Conservation (phyloP, 2,113 vertebrate genomes). For the Oncorhynchus clarkii region DNA sequence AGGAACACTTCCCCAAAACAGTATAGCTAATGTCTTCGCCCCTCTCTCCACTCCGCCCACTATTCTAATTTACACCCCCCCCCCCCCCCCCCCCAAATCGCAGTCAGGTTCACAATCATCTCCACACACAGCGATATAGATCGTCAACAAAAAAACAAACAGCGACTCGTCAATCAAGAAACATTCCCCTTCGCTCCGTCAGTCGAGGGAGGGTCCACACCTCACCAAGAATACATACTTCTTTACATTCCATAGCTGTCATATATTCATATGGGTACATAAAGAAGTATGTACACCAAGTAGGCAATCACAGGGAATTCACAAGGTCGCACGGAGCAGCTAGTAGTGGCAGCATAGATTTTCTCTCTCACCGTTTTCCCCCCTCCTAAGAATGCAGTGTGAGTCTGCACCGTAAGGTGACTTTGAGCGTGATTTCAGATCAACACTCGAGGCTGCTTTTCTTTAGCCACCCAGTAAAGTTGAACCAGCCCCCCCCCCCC, state of each 20-base stretch:
- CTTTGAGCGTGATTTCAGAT: constrained; percentile 74
- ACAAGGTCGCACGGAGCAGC: constrained; percentile 61
- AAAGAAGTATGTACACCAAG: constrained; percentile 99
- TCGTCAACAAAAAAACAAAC: constrained; percentile 31
- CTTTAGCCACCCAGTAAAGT: constrained; percentile 70
- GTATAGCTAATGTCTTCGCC: constrained; percentile 69
- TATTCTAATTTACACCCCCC: constrained; percentile 28
- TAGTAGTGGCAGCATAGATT: constrained; percentile 38
- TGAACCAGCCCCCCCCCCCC: constrained; percentile 49
- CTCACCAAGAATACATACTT: constrained; percentile 99
- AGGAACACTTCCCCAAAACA: constrained; percentile 74
- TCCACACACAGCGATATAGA: constrained; percentile 41
- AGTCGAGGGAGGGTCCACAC: constrained; percentile 76
- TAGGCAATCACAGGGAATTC: constrained; percentile 74
- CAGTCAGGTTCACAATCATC: constrained; percentile 35
- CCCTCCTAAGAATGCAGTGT: constrained; percentile 67
- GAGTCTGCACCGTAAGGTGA: constrained; percentile 72
- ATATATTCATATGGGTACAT: constrained; percentile 99
- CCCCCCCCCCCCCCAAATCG: constrained; percentile 14
- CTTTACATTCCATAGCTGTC: constrained; percentile 99
- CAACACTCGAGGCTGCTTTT: constrained; percentile 63
- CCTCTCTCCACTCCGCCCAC: constrained; percentile 17
- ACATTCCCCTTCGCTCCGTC: constrained; percentile 24
- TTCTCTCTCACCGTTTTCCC: constrained; percentile 48
- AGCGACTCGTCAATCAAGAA: constrained; percentile 13